Conservation (phyloP, 1,140 invertebrate genomes). For the Carposina sasakii region DNA sequence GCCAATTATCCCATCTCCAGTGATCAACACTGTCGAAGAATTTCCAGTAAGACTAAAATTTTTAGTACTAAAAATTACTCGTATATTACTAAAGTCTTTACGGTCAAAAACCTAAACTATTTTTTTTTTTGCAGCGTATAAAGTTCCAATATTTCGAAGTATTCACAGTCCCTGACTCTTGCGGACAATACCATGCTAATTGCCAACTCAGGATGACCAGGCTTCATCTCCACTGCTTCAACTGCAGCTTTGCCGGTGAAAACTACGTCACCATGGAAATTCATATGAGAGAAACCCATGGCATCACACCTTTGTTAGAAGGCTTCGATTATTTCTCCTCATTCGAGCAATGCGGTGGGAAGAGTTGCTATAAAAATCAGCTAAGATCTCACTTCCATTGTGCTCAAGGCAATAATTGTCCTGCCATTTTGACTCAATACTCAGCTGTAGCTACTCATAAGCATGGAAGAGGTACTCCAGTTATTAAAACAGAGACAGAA, state of each 20-base stretch:
- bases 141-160: constrained; percentile 70
- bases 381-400: constrained; percentile 66
- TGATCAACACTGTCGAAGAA: constrained; percentile 70
- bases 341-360: constrained; percentile 63
- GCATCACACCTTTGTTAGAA: constrained; percentile 53
- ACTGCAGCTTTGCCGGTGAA: constrained; percentile 60
- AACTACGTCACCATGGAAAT: constrained; percentile 59
- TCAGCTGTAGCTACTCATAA: constrained; percentile 65
- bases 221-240: constrained; percentile 61
- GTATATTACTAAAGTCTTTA: background rate
- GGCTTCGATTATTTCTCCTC: constrained; percentile 63
- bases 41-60: constrained; percentile 59
- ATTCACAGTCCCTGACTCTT: constrained; percentile 57
- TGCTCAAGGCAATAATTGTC: constrained; percentile 61
- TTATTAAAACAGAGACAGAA: constrained; percentile 59
- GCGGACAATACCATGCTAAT: constrained; percentile 50
- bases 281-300: constrained; percentile 64
- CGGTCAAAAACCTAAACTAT: background rate
- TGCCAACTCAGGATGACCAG: constrained; percentile 54
- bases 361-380: constrained; percentile 65
- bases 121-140: constrained; percentile 54
- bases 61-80: background rate
- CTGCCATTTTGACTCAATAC: constrained; percentile 65
- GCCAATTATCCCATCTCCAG: constrained; percentile 60
- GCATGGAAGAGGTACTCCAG: constrained; percentile 58